Percentiles rank a stretch among this genome's conserved stretches.
phyloP scores from a whole-genome alignment of 1,140 invertebrate genomes.

The Tetramorium alpestre region DNA sequence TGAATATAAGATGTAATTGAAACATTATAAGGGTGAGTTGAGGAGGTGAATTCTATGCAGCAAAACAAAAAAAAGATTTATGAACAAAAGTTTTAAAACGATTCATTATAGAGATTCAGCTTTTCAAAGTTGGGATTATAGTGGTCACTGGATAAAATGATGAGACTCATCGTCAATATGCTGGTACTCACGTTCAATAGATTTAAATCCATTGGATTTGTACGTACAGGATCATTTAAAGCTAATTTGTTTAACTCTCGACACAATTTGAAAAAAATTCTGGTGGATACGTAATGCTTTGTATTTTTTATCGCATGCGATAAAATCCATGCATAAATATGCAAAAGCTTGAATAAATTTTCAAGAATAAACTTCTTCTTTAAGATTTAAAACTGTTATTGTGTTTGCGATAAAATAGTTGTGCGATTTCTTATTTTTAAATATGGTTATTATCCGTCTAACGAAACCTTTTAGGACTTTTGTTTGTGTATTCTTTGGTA shows the following conservation, averaged over 20 bases:
- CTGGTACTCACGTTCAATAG: not conserved
- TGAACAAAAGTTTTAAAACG: not conserved
- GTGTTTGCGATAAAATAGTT: not conserved
- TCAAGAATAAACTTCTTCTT: not conserved
- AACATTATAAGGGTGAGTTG: not conserved
- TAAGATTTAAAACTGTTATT: not conserved
- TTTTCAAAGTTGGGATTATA: not conserved
- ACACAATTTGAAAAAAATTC: not conserved
- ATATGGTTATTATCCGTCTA: not conserved
- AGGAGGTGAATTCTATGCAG: not conserved
- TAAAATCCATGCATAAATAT: not conserved
- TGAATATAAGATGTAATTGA: not conserved
- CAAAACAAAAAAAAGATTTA: not conserved
- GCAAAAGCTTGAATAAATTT: not conserved
- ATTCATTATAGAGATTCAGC: not conserved
- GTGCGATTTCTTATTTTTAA: not conserved
- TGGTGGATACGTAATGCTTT: not conserved
- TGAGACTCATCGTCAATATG: not conserved
- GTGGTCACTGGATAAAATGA: not conserved
- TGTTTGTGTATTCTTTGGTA: not conserved
- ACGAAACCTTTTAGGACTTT: not conserved
- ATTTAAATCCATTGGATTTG: not conserved
- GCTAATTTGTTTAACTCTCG: not conserved
- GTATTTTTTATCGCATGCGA: not conserved
- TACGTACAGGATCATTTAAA: not conserved